Percentiles rank a stretch among this genome's conserved stretches.
Evolutionary conservation across 1,140 invertebrate species (phyloP).

Genomic region (Euglossa dilemma): DNA sequence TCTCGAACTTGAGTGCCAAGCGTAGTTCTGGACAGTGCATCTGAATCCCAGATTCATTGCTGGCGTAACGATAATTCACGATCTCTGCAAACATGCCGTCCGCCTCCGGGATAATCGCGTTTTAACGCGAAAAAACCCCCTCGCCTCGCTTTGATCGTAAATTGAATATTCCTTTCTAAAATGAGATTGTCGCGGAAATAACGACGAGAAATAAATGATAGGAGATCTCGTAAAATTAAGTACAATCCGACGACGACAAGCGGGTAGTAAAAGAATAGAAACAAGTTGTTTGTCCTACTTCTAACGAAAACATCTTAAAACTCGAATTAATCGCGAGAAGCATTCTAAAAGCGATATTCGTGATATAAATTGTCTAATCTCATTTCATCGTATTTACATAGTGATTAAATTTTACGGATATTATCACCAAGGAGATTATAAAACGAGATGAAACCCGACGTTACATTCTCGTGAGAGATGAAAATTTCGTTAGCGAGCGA

Average conservation of each 20-base stretch:
- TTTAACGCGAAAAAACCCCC: not conserved
- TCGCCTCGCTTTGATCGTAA: not conserved
- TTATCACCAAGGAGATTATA: no score
- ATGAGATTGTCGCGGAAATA: not conserved
- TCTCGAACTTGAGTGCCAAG: constrained; percentile 57
- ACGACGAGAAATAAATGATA: not conserved
- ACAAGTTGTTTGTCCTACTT: not conserved
- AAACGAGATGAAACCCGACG: no score
- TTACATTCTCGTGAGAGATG: no score
- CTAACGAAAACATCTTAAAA: not conserved
- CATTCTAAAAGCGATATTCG: no score
- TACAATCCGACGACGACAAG: not conserved
- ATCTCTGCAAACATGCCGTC: constrained; percentile 39
- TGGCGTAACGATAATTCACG: constrained; percentile 52
- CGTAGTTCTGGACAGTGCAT: constrained; percentile 57
- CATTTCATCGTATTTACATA: no score
- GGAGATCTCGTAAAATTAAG: not conserved
- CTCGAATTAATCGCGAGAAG: no score
- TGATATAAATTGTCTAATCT: no score
- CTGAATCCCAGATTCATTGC: constrained; percentile 66
- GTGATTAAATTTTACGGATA: no score
- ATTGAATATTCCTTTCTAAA: not conserved
- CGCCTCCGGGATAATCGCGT: not conserved
- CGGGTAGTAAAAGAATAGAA: no score
- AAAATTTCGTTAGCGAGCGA: not conserved